Base-by-base conservation (phyloP, 2,888 invertebrate species). In the Marasmarcha lunaedactyla region DNA sequence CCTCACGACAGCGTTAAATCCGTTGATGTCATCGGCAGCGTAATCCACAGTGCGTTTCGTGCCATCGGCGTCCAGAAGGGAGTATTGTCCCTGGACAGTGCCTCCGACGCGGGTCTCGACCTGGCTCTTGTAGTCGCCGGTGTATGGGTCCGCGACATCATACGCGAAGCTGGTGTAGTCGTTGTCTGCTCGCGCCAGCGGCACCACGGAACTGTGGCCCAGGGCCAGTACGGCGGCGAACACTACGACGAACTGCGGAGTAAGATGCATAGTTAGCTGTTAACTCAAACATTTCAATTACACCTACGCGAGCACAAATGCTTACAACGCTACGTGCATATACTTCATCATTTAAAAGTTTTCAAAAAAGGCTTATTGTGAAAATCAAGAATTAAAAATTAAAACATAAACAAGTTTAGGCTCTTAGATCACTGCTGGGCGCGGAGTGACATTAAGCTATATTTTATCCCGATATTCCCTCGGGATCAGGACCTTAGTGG, bases 71-170 rank as follows among this genome's bases (percentile, higher is more conserved):
- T 86, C 86, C 9, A 72, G 59, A 37, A 86, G 65, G 27, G 85
- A 85, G 71, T 86, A 86, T 54, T 84, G 83, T 42, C 86, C 86
- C 47, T 67, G 58, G 15, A 86, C 86, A 20, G 63, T 59, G 49
- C 85, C 86, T 33, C 86, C 86, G 37, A 69, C 66, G 51, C 86
- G 81, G 41, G 77, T 76, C 67, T 87, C 86, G 10, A 69, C 68
- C 57, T 86, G 86, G 64, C 79, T 85, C 63, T 86, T 86, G 63
- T 55, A 78, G 70, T 87, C 87, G 10, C 87, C 86, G 42, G 86
- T 87, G 62, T 77, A 59, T 49, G 81, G 77, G 57, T 87, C 87
- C 15, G 86, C 84, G 26, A 87, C 84, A 47, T 85, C 84, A 61
- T 87, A 87, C 1, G 84, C 71, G 62, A 83, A 87, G 63, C 83